Base-by-base conservation (phyloP, 2,888 invertebrate genomes). In the Syrista parreyssii region DNA sequence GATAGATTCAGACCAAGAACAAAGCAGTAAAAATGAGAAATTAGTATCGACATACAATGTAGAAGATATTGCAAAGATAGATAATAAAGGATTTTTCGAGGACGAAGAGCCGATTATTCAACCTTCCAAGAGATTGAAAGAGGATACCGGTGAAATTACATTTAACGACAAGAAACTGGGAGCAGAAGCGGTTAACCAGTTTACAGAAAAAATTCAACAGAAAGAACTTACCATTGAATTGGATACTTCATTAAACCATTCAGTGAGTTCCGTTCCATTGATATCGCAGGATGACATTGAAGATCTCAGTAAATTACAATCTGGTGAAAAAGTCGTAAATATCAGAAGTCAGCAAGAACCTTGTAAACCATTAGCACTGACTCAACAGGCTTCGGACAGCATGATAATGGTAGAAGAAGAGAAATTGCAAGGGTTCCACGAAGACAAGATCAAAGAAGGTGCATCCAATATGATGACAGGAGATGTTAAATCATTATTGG, bases 81-180 rank as follows among this genome's bases (percentile, higher is more conserved):
- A 74, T 68, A 30, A 33, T 3, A 68, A 34, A 23, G 74, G 33
- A 15, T 35, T 2, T 68, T 74, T n/a, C n/a, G 76, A 78, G 11
- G 79, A 73, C 6, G 75, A 79, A 31, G 76, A 76, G 75, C 31
- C 80, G 36, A 77, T 83, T 31, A 68, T 80, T 31, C 84, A 84
- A 55, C 76, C 82, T 30, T 83, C 76, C 9, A 84, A 87, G 33
- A 83, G 82, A 79, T 76, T 84, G 23, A 82, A 83, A 69, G 80
- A 84, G 74, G 80, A 83, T 40, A 80, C 33, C 12, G 33, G 15
- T 74, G 32, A 32, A 35, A 34, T 74, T 32, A 32, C 33, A 6
- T 74, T 35, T 75, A 68, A 32, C 68, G 55, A 75, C 6, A 33
- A 75, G 40, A 68, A 75, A 75, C 32, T 34, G 35, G n/a, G 23